These are phyloP conservation scores for Nematopogon swammerdamellus DNA, from an alignment of 2,888 invertebrate species.

Conservation along the genomic window DNA sequence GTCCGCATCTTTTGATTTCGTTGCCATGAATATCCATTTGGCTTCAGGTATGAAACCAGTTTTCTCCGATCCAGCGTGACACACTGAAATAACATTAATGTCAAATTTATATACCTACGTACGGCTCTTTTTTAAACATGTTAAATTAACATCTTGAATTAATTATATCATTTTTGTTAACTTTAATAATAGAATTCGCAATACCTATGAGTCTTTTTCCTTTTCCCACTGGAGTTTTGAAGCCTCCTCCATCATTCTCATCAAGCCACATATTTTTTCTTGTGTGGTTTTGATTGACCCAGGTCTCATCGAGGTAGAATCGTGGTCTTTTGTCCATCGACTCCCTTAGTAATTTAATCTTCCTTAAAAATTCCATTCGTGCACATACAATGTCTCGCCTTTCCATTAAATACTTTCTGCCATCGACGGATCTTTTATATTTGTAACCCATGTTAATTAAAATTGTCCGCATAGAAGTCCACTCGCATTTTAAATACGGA, in stretches of 20 bases:
- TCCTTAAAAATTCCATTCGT: constrained; percentile 1
- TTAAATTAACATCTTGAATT: too few relatives aligned
- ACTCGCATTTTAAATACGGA: background rate
- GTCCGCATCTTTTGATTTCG: background rate
- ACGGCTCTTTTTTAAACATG: too few relatives aligned
- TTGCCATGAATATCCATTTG: background rate
- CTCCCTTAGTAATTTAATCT: constrained; percentile 2
- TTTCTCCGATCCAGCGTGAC: background rate
- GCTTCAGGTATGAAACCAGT: background rate
- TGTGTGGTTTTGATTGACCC: constrained; percentile 5
- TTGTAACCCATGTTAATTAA: background rate
- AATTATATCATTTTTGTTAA: too few relatives aligned
- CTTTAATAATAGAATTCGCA: too few relatives aligned
- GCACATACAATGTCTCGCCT: background rate
- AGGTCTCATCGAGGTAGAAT: constrained; percentile 4
- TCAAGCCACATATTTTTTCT: constrained; percentile 4
- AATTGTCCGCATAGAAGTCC: background rate
- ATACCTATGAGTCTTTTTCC: background rate
- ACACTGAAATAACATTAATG: background rate
- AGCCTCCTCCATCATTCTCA: background rate
- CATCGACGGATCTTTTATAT: background rate
- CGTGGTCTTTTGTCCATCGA: constrained; percentile 3
- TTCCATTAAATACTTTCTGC: background rate
- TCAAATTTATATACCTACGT: too few relatives aligned
- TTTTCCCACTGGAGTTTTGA: background rate